A percentile compares a stretch with the other conserved stretches of the same genome.
Evolutionary conservation across 2,797 vertebrate genomes (phyloP).

Genomic region (Borostomias antarcticus): DNA sequence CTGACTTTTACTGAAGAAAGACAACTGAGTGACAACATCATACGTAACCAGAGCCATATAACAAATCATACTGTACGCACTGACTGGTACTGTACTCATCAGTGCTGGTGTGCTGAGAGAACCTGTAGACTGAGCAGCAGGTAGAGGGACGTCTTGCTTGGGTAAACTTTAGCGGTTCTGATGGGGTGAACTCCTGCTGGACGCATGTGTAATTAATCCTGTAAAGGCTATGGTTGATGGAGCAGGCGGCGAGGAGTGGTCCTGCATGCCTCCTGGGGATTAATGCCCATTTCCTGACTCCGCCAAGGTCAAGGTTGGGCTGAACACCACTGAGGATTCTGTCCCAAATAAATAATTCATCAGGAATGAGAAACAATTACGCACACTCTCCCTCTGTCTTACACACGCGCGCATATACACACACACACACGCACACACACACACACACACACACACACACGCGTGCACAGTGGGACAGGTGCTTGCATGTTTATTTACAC

Average conservation of each 20-base stretch:
- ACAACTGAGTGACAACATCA: too few relatives aligned
- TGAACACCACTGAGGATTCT: slow-evolving; percentile 43
- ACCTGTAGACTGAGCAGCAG: not conserved
- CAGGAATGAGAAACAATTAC: slow-evolving; percentile 31
- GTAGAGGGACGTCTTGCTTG: not conserved
- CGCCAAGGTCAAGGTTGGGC: slow-evolving; percentile 51
- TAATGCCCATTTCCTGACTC: slow-evolving; percentile 50
- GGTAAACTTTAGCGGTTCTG: slow-evolving; percentile 8
- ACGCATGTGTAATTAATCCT: slow-evolving; percentile 35
- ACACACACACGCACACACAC: not conserved
- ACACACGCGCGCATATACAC: not conserved
- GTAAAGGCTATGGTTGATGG: slow-evolving; percentile 31
- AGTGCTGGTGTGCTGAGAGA: not conserved
- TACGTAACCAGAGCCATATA: too few relatives aligned
- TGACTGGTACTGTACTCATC: slow-evolving; percentile 18
- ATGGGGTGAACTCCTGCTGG: not conserved
- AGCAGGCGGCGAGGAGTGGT: slow-evolving; percentile 30
- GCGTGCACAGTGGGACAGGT: slow-evolving; percentile 25
- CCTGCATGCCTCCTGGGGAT: slow-evolving; percentile 39
- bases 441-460: slow-evolving; percentile 9
- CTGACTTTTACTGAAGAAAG: too few relatives aligned
- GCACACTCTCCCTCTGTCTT: slow-evolving; percentile 9
- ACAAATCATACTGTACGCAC: slow-evolving; percentile 13
- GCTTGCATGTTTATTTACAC: slow-evolving; percentile 52
- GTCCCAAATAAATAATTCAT: slow-evolving; percentile 64